Evolutionary conservation across 2,797 vertebrate genomes (phyloP).

Genomic region (Lacerta viridis): DNA sequence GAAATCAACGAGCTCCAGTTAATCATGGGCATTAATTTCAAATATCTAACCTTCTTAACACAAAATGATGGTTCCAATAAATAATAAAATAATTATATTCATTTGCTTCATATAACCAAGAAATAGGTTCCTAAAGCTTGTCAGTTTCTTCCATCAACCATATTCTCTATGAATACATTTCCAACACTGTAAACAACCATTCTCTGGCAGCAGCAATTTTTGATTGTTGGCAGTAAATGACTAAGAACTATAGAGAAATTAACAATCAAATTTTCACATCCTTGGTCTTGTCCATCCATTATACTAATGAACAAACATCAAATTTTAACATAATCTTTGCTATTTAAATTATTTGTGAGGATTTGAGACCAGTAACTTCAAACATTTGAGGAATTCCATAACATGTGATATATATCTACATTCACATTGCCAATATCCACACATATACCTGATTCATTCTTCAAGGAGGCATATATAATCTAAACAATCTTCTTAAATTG

Average conservation of each 20-base stretch:
- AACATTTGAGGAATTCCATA: not conserved
- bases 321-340: not conserved
- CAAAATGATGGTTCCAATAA: not conserved
- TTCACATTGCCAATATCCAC: not conserved
- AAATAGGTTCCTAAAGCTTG: not conserved
- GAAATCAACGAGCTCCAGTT: too few species aligned
- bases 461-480: not conserved
- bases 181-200: not conserved
- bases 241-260: not conserved
- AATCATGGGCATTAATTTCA: not conserved
- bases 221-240: not conserved
- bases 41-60: not conserved
- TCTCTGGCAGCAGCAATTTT: not conserved
- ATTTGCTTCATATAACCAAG: too few species aligned
- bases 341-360: not conserved
- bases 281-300: not conserved
- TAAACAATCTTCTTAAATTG: not conserved
- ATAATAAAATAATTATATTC: too few species aligned
- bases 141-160: not conserved
- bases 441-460: not conserved
- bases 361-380: not conserved
- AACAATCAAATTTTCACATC: not conserved
- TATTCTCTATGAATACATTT: not conserved
- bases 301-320: not conserved
- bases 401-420: not conserved